phyloP scores from a whole-genome alignment of 2,113 vertebrate species.

The Verasper variegatus region DNA sequence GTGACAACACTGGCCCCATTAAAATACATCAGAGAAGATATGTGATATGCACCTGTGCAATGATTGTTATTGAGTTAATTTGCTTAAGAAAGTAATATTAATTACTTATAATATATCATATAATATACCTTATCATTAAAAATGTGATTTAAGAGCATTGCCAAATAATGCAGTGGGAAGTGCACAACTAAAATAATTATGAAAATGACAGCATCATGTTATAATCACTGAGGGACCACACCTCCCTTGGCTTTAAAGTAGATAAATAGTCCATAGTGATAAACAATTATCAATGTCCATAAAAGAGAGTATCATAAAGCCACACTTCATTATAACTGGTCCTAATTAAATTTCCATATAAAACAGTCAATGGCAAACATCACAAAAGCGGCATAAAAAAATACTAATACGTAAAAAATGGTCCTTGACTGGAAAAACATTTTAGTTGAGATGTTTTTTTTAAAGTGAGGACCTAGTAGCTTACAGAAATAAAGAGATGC shows the following conservation, averaged over 20 bases:
- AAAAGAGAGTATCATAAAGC: background rate
- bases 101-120: too few relatives aligned
- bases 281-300: slow-evolving; percentile 1
- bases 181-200: background rate
- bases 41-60: too few relatives aligned
- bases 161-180: background rate
- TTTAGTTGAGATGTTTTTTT: too few relatives aligned
- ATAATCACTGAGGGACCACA: background rate
- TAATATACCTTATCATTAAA: too few relatives aligned
- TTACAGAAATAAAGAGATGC: background rate
- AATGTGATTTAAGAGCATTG: background rate
- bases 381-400: too few relatives aligned
- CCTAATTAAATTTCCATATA: background rate
- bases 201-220: background rate
- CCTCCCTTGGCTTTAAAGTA: background rate
- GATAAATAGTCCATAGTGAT: background rate
- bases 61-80: too few relatives aligned
- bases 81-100: too few relatives aligned
- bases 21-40: too few relatives aligned
- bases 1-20: background rate
- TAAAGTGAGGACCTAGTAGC: background rate
- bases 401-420: too few relatives aligned
- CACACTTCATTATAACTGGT: slow-evolving; percentile 1
- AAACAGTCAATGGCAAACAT: background rate
- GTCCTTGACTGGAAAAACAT: too few relatives aligned